These are phyloP conservation scores for Odontamblyopus lacepedii DNA, from an alignment of 2,797 vertebrate genomes.

Conservation along the genomic window DNA sequence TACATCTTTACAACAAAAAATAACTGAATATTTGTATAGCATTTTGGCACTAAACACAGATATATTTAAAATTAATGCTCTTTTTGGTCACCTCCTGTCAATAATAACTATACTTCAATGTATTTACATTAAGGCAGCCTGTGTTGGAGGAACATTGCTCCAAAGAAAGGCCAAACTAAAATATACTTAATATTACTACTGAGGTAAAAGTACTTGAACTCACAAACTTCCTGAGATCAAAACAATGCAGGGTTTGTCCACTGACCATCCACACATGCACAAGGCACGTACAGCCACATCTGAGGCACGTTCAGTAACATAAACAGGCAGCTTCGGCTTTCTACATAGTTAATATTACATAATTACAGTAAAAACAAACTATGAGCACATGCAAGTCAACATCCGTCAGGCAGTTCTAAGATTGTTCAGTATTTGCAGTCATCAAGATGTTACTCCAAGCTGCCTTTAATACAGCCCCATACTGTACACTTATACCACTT, in stretches of 20 bases:
- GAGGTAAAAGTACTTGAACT: slow-evolving; percentile 35
- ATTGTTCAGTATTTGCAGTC: background rate
- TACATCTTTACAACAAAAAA: slow-evolving; percentile 29
- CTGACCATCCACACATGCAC: slow-evolving; percentile 17
- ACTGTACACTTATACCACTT: background rate
- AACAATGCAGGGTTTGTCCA: slow-evolving; percentile 32
- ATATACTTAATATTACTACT: background rate
- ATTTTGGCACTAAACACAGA: background rate
- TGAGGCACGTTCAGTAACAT: slow-evolving; percentile 30
- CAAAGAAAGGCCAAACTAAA: background rate
- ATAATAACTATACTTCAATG: background rate
- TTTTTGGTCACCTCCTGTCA: background rate
- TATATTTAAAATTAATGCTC: background rate
- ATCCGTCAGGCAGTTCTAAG: background rate
- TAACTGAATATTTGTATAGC: background rate
- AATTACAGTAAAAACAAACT: slow-evolving; percentile 37
- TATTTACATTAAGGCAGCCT: background rate
- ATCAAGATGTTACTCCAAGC: background rate
- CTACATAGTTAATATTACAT: slow-evolving; percentile 32
- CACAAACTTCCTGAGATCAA: slow-evolving; percentile 64
- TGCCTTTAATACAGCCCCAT: background rate
- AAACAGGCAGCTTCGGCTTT: slow-evolving; percentile 20
- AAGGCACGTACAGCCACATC: slow-evolving; percentile 13
- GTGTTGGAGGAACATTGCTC: background rate
- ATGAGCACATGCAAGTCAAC: slow-evolving; percentile 6